Evolutionary conservation across 2,113 vertebrate genomes (phyloP).

Genomic region (Rafetus swinhoei): DNA sequence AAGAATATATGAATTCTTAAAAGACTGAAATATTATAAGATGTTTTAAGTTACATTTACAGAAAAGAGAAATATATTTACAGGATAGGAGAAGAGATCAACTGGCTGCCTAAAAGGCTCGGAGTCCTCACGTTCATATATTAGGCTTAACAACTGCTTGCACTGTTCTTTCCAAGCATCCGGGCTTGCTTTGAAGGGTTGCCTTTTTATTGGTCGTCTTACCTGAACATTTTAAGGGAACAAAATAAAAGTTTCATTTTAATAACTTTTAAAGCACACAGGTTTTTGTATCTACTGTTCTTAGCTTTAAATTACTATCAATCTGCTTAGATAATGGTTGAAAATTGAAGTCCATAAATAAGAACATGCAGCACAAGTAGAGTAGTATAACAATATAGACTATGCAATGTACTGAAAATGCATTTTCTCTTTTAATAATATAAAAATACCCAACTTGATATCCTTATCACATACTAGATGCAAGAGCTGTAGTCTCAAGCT

Average conservation of each 20-base stretch:
- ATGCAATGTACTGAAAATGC: not conserved
- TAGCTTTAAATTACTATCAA: not conserved
- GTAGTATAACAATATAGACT: not conserved
- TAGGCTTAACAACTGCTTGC: constrained; percentile 88
- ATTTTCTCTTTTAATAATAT: not conserved
- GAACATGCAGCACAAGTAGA: not conserved
- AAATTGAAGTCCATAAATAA: not conserved
- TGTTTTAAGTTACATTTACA: not conserved
- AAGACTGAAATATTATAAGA: not conserved
- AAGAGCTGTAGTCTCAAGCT: not conserved
- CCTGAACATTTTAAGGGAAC: constrained; percentile 63
- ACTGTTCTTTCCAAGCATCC: constrained; percentile 88
- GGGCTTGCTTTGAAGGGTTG: constrained; percentile 78
- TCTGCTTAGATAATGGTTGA: not conserved
- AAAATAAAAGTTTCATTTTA: not conserved
- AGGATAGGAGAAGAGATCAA: constrained; percentile 90
- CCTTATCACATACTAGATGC: not conserved
- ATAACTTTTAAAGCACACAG: not conserved
- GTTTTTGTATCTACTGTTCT: not conserved
- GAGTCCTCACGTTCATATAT: constrained; percentile 92
- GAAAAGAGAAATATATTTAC: constrained; percentile 73
- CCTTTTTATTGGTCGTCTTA: constrained; percentile 74
- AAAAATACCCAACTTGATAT: not conserved
- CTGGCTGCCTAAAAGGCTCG: constrained; percentile 90
- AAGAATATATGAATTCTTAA: not conserved